Evolutionary conservation across 64 coral and sea anemone genomes (phyloP), one percentile per base, ranked within the genome.

Genomic region (Porites australiensis): DNA sequence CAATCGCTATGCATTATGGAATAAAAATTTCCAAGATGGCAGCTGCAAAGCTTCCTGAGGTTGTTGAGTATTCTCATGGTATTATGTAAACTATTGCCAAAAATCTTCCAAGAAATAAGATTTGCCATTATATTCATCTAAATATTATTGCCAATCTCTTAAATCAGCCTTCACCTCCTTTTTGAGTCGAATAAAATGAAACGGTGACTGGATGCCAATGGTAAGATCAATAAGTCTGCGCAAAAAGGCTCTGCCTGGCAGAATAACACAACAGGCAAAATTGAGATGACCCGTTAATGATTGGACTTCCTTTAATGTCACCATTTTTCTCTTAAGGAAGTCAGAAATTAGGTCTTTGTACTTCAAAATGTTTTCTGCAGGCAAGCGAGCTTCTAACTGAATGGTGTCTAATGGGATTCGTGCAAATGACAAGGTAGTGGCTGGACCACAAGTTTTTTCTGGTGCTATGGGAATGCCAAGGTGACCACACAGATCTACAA

Each of bases 381-480:
- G 75, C 6, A 78, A 13, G 19, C 75, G 15, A 7, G 75, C 75
- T 20, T 78, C 75, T 7, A 78, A 53, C 6, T 18, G 11, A 78
- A 78, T 46, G 51, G 75, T 50, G 13, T 78, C 75, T 18, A 78
- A 46, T 58, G 12, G 47, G n/a, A 51, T 78, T 11, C 3, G 47
- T 9, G 75, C 75, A 78, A 78, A 78, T 14, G 48, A 78, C 18
- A 78, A 18, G 5, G 45, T 78, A 15, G 75, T 78, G 50, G 44
- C 47, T 4, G 75, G 75, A 78, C 75, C 75, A 50, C 47, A 53
- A 21, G 75, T 78, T 27, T 78, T 78, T 58, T 78, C 75, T 5
- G 75, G 75, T 78, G 75, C 75, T 16, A 78, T 78, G 75, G 47
- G 46, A 78, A 78, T 78, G 54, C 75, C 75, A 50, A 78, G 75